Evolutionary conservation across 2,113 vertebrate species (phyloP), one percentile per base, ranked within the genome.

Genomic region (Manacus vitellinus): DNA sequence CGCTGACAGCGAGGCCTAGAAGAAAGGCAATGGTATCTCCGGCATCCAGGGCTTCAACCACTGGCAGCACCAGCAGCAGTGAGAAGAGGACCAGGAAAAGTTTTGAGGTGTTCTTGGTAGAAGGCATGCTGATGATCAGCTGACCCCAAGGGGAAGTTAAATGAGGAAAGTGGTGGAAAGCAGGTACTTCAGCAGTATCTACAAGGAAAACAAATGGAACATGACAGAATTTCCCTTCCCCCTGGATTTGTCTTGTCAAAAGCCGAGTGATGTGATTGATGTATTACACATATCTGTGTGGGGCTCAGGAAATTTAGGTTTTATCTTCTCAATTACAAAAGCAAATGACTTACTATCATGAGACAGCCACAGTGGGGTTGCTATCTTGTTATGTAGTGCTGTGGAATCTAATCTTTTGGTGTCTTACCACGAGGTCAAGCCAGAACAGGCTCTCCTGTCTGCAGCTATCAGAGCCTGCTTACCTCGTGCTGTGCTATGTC

Each of bases 11-110:
- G 10, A 98, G 95, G 52, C 98, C 98, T 37, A 99, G 75, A 16
- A 99, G 96, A 66, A 99, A 97, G 24, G 99, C 99, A 6, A 99
- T 72, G 2, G 98, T 98, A 88, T 99, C 99, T 39, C 99, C 99
- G 3, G 98, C 95, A 4, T 99, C 99, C 90, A 99, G 97, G 43
- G 99, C 99, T 97, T 99, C 98, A 33, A 86, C 99, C 10, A 73
- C 96, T 25, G 98, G 98, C 63, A 99, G 27, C 47, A 98, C 39
- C 30, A 97, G 91, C 73, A 98, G 92, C 52, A 99, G 27, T 1
- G 98, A 55, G 62, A 98, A 2, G 6, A 98, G 44, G 16, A 96
- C 44, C 52, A 94, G 47, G 8, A 96, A 72, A 17, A 97, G 31
- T 35, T 89, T 84, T 25, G 94, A 81, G 23, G 90, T 22, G 55